phyloP scores from a whole-genome alignment of 92 coral and sea anemone species.

The Phenganax stokvisi region DNA sequence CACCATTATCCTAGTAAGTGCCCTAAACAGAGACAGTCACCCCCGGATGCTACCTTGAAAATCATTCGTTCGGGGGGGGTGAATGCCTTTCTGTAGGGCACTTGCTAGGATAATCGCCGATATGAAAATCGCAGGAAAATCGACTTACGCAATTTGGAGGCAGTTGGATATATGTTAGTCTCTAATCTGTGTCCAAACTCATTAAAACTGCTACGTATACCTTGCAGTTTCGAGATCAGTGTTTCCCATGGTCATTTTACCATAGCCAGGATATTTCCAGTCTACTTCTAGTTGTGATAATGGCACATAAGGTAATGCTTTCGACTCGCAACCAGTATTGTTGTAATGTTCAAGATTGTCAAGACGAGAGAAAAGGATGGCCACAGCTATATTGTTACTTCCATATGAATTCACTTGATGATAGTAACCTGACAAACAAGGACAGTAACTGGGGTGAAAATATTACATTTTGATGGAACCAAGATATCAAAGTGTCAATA shows the following conservation, averaged over 20 bases:
- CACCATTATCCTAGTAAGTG: no score
- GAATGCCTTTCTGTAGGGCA: no score
- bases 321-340: slow-evolving; percentile 59
- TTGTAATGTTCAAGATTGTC: slow-evolving; percentile 56
- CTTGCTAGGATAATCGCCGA: no score
- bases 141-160: no score
- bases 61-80: no score
- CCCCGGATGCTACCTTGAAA: no score
- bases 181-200: no score
- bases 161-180: no score
- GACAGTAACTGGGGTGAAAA: not conserved
- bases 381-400: slow-evolving; percentile 70
- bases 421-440: slow-evolving; percentile 57
- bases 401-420: slow-evolving; percentile 89
- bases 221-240: slow-evolving; percentile 66
- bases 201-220: slow-evolving; percentile 36
- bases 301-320: slow-evolving; percentile 48
- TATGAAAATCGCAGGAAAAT: no score
- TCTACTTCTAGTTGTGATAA: slow-evolving; percentile 75
- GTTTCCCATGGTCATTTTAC: slow-evolving; percentile 87
- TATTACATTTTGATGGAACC: no score
- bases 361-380: slow-evolving; percentile 71
- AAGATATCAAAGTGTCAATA: not conserved
- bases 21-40: no score
- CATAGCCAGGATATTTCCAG: slow-evolving; percentile 82